Percentiles rank a stretch among this genome's conserved stretches.
Evolutionary conservation across 2,113 vertebrate species (phyloP).

Genomic region (Hemichromis elongatus): DNA sequence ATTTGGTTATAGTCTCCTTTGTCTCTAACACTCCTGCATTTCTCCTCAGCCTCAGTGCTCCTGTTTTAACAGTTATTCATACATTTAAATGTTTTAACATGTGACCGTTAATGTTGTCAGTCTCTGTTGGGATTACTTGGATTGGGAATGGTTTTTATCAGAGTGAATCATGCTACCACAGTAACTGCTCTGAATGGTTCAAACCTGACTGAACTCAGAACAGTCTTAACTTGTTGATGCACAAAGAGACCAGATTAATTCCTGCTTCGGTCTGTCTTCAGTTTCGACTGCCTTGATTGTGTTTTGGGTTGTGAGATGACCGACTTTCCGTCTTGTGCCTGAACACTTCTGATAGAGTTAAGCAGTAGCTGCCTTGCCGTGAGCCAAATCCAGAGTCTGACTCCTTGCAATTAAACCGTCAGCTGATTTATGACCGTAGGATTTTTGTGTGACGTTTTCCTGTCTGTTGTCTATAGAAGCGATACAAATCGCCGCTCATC

Average conservation of each 20-base stretch:
- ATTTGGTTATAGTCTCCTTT: fast-evolving
- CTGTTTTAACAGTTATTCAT: not conserved
- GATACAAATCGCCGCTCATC: fast-evolving
- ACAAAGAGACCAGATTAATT: not conserved
- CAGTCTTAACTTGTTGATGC: not conserved
- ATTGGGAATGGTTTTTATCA: not conserved
- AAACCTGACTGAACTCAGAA: not conserved
- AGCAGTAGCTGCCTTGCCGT: not conserved
- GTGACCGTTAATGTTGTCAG: not conserved
- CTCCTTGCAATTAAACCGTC: not conserved
- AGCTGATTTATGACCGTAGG: not conserved
- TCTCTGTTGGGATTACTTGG: not conserved
- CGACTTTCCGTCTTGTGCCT: not conserved
- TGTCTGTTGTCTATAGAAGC: not conserved
- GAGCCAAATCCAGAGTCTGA: fast-evolving
- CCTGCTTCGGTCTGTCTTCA: not conserved
- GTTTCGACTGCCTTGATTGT: not conserved
- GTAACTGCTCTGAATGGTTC: not conserved
- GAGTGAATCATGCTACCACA: not conserved
- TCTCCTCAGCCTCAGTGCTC: not conserved
- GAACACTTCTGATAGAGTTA: not conserved
- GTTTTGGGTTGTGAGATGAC: not conserved
- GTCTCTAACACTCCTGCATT: not conserved
- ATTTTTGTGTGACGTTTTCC: not conserved
- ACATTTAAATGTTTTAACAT: not conserved